These are phyloP conservation scores for Caenorhabditis sinica DNA, from an alignment of 2,888 invertebrate genomes.

Conservation along the genomic window DNA sequence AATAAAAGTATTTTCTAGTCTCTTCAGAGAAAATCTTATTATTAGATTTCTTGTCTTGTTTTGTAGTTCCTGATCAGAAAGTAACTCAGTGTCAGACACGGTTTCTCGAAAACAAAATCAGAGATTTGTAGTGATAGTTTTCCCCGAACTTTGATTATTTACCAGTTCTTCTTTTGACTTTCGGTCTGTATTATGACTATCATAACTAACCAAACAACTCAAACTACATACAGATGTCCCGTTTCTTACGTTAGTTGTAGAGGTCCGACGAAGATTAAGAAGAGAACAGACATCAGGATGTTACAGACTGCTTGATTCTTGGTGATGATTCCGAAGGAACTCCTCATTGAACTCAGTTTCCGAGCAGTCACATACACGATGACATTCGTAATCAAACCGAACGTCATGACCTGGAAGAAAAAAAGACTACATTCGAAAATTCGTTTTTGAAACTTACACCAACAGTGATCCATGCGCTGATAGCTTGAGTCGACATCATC, in stretches of 20 bases:
- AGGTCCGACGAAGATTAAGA: conserved; percentile 22
- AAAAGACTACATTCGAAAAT: background rate
- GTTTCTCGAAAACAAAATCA: no score
- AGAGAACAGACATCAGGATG: conserved; percentile 24
- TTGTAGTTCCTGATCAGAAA: conserved; percentile 29
- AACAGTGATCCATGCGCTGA: conserved; percentile 25
- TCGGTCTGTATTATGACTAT: background rate
- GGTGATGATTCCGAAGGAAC: conserved; percentile 29
- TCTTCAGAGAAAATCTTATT: background rate
- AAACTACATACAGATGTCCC: no score
- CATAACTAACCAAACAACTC: background rate
- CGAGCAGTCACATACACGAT: conserved; percentile 19
- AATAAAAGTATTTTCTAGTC: conserved; percentile 10
- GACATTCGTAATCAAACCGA: conserved; percentile 14
- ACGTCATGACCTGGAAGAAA: conserved; percentile 14
- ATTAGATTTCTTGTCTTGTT: background rate
- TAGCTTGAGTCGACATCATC: conserved; percentile 20
- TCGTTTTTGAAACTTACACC: background rate
- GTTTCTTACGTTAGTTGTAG: conserved; percentile 28
- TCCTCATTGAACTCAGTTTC: conserved; percentile 35
- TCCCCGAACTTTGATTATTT: background rate
- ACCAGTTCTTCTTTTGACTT: background rate
- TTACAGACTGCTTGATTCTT: conserved; percentile 36
- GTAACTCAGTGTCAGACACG: no score
- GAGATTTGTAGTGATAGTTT: background rate